Evolutionary conservation across 2,113 vertebrate genomes (phyloP).

Genomic region (Dipodomys spectabilis): DNA sequence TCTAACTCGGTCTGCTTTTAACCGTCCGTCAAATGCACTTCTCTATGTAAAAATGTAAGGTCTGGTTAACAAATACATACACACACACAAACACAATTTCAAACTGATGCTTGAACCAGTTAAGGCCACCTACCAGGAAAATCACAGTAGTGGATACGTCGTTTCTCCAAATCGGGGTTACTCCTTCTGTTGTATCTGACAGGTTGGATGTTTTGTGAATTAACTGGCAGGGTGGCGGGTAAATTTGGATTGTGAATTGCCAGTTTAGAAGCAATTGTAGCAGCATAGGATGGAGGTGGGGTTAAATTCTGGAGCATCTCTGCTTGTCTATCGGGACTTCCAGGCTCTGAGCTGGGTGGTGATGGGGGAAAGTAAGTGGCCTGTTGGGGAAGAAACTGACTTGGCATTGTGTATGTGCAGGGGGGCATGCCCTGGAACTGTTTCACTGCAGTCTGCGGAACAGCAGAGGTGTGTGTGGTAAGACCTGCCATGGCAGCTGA

Average conservation of each 20-base stretch:
- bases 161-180: constrained; percentile 97
- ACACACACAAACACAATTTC: fast-evolving
- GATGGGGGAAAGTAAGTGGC: constrained; percentile 95
- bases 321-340: constrained; percentile 95
- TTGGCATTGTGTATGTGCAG: constrained; percentile 89
- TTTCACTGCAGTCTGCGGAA: constrained; percentile 89
- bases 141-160: constrained; percentile 97
- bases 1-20: neutral
- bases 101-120: neutral
- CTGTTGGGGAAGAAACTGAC: constrained; percentile 89
- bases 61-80: neutral
- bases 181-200: constrained; percentile 93
- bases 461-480: constrained; percentile 87
- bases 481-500: constrained; percentile 89
- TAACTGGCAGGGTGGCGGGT: constrained; percentile 88
- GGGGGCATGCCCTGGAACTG: constrained; percentile 88
- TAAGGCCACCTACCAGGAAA: constrained; percentile 90
- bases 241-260: constrained; percentile 89
- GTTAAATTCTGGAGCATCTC: constrained; percentile 94
- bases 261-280: constrained; percentile 95
- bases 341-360: constrained; percentile 95
- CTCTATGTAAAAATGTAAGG: constrained; percentile 1
- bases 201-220: constrained; percentile 87
- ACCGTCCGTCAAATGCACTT: neutral
- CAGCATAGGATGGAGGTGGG: constrained; percentile 95